Conservation (phyloP, 1,140 invertebrate species). For the Drosophila simulans region DNA sequence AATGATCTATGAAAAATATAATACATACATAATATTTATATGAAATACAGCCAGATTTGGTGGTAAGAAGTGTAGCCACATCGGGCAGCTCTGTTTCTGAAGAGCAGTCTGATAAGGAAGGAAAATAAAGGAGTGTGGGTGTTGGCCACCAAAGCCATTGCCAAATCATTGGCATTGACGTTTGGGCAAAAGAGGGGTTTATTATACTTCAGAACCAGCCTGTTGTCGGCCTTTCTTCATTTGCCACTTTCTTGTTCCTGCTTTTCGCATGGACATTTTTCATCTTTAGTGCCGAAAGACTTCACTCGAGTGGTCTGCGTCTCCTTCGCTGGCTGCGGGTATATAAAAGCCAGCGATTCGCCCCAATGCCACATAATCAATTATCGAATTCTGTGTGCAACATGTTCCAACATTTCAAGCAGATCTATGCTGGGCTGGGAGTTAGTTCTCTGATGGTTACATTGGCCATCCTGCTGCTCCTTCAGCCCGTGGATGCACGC, state of each 20-base stretch:
- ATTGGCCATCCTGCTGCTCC: constrained; percentile 3
- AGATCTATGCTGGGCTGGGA: background rate
- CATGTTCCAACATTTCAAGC: constrained; percentile 19
- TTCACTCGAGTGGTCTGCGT: constrained; percentile 35
- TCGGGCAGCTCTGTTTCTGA: background rate
- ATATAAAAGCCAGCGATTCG: constrained; percentile 55
- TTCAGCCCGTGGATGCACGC: constrained; percentile 27
- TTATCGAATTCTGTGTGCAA: constrained; percentile 44
- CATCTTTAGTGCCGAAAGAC: constrained; percentile 47
- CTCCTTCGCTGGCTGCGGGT: constrained; percentile 1
- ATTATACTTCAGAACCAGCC: constrained; percentile 47
- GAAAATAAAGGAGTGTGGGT: background rate
- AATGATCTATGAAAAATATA: too few species aligned
- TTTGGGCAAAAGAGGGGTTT: constrained; percentile 35
- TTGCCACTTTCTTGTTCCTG: constrained; percentile 8
- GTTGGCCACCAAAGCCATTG: constrained; percentile 7
- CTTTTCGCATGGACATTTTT: constrained; percentile 32
- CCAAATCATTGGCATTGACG: constrained; percentile 62
- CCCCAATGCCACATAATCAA: constrained; percentile 53
- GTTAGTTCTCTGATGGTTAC: constrained; percentile 4
- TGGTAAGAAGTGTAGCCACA: background rate
- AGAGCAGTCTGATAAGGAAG: constrained; percentile 1
- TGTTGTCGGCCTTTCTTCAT: constrained; percentile 34
- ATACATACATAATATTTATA: too few species aligned
- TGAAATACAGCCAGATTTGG: background rate